Evolutionary conservation across 2,888 invertebrate species (phyloP).

Genomic region (Amorpha juglandis): DNA sequence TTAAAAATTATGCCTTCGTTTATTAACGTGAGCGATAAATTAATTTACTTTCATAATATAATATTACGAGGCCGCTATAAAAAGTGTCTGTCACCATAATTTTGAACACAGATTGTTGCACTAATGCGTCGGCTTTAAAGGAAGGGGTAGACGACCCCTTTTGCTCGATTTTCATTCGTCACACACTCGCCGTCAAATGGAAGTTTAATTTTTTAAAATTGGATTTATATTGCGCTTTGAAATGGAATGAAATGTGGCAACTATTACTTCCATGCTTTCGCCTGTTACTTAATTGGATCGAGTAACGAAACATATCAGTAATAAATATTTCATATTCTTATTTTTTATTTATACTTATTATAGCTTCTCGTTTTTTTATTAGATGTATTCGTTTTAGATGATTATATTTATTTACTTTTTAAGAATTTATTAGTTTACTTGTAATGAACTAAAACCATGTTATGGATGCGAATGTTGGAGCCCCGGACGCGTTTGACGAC

Average conservation of each 20-base stretch:
- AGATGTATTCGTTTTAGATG: no score
- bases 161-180: conserved; percentile 73
- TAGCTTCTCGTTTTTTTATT: background rate
- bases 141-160: conserved; percentile 75
- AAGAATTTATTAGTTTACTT: no score
- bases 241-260: conserved; percentile 57
- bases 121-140: conserved; percentile 67
- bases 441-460: no score
- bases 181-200: conserved; percentile 79
- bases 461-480: no score
- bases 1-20: conserved; percentile 63
- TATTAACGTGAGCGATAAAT: conserved; percentile 72
- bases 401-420: no score
- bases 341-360: background rate
- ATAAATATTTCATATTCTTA: conserved; percentile 7
- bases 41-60: conserved; percentile 73
- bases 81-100: conserved; percentile 78
- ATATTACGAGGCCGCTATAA: conserved; percentile 68
- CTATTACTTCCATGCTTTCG: conserved; percentile 31
- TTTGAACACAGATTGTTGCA: conserved; percentile 79
- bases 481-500: no score
- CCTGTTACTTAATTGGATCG: conserved; percentile 26
- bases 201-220: conserved; percentile 80
- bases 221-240: conserved; percentile 72
- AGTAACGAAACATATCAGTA: conserved; percentile 15